Percentiles rank a stretch among this genome's conserved stretches.
Conservation (phyloP, 2,888 invertebrate species). For the Tachystola acroxantha region DNA sequence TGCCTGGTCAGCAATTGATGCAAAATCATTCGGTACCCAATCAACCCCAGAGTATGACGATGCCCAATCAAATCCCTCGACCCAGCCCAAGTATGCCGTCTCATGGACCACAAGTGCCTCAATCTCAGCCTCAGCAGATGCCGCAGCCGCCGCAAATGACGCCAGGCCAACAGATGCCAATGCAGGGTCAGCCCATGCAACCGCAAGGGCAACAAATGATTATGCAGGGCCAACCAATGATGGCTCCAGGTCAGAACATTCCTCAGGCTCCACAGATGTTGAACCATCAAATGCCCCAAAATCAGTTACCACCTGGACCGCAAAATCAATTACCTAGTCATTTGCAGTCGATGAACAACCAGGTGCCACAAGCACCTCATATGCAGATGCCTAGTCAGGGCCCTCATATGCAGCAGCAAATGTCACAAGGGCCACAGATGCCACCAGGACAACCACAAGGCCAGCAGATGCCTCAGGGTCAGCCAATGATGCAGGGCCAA, state of each 20-base stretch:
- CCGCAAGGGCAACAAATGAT: conserved; percentile 38
- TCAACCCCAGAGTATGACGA: conserved; percentile 32
- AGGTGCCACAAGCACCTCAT: conserved; percentile 23
- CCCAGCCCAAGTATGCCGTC: conserved; percentile 31
- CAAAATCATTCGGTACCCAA: conserved; percentile 26
- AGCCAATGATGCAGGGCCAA: conserved; percentile 17
- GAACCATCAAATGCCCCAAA: conserved; percentile 28
- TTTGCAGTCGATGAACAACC: conserved; percentile 19
- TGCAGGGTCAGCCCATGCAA: conserved; percentile 34
- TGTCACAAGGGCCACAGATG: conserved; percentile 23
- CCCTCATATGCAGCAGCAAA: conserved; percentile 29
- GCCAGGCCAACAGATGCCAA: conserved; percentile 32
- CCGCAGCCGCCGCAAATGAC: conserved; percentile 22
- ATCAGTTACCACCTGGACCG: conserved; percentile 16
- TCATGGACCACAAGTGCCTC: conserved; percentile 34
- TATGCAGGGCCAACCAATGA: conserved; percentile 39
- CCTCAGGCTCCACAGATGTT: conserved; percentile 32
- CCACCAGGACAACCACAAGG: conserved; percentile 14
- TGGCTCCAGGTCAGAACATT: neutral
- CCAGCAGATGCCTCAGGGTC: conserved; percentile 23
- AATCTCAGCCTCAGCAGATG: conserved; percentile 25
- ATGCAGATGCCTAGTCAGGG: conserved; percentile 22
- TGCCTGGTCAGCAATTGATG: conserved; percentile 40
- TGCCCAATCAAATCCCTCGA: conserved; percentile 37
- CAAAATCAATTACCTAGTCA: conserved; percentile 22